Evolutionary conservation across 2,113 vertebrate species (phyloP).

Genomic region (Drymodes brunneopygia): DNA sequence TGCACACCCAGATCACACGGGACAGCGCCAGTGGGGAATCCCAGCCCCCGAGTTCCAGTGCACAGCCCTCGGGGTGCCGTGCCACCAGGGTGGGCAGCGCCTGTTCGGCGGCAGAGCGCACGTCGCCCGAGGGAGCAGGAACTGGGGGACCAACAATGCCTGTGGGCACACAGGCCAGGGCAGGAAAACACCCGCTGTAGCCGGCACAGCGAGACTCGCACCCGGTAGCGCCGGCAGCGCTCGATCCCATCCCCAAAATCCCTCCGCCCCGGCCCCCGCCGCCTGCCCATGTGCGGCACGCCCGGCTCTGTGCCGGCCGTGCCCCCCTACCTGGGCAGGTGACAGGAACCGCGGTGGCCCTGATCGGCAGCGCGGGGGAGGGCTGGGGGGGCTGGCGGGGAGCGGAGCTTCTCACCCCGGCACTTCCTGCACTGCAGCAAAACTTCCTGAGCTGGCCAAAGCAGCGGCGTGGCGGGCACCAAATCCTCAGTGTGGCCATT

Average conservation of each 20-base stretch:
- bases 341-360: not conserved
- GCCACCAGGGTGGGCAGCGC: not conserved
- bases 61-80: not conserved
- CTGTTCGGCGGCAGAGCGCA: not conserved
- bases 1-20: not conserved
- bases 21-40: not conserved
- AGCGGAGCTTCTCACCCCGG: not conserved
- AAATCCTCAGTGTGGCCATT: rapidly evolving
- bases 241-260: not conserved
- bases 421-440: not conserved
- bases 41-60: not conserved
- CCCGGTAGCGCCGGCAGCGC: not conserved
- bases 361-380: not conserved
- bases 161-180: not conserved
- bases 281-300: not conserved
- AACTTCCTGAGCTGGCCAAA: not conserved
- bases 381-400: not conserved
- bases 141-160: not conserved
- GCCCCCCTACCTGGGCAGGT: not conserved
- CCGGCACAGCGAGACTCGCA: not conserved
- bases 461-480: not conserved
- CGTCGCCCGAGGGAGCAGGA: not conserved
- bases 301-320: not conserved
- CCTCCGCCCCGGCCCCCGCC: too few species aligned
- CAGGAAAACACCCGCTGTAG: not conserved